A percentile compares a stretch with the other conserved stretches of the same genome.
Conservation (phyloP, 1,140 invertebrate species). For the Sitodiplosis mosellana region DNA sequence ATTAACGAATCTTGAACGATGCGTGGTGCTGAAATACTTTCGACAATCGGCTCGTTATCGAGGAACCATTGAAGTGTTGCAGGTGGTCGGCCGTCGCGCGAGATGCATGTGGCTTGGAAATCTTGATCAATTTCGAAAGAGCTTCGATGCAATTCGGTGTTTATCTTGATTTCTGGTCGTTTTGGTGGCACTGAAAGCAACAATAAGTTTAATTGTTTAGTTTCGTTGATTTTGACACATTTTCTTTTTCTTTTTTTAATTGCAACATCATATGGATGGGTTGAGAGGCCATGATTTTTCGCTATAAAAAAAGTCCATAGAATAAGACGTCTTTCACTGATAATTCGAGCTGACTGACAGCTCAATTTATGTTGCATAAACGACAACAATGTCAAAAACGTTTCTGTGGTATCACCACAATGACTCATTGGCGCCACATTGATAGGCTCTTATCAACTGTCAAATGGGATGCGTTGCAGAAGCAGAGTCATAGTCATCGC, state of each 20-base stretch:
- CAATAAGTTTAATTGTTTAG: background rate
- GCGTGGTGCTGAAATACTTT: constrained; percentile 30
- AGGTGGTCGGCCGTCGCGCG: constrained; percentile 43
- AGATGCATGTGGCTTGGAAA: constrained; percentile 42
- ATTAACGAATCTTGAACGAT: constrained; percentile 23
- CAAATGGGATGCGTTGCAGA: too few relatives aligned
- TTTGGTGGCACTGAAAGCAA: constrained; percentile 33
- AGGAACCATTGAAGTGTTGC: constrained; percentile 47
- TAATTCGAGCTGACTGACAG: too few relatives aligned
- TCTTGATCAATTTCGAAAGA: constrained; percentile 36
- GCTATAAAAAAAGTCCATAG: too few relatives aligned
- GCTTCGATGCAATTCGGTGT: constrained; percentile 19
- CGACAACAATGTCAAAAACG: too few relatives aligned
- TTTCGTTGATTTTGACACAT: background rate
- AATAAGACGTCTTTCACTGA: too few relatives aligned
- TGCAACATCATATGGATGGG: too few relatives aligned
- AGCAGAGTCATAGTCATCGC: too few relatives aligned
- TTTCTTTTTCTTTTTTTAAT: background rate
- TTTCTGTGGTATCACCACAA: too few relatives aligned
- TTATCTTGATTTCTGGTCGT: constrained; percentile 32
- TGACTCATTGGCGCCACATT: too few relatives aligned
- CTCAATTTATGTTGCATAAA: too few relatives aligned
- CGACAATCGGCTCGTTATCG: constrained; percentile 39
- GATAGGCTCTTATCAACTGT: too few relatives aligned
- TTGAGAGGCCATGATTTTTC: too few relatives aligned